Base-by-base conservation (phyloP, 2,113 vertebrate species). In the Rafetus swinhoei region DNA sequence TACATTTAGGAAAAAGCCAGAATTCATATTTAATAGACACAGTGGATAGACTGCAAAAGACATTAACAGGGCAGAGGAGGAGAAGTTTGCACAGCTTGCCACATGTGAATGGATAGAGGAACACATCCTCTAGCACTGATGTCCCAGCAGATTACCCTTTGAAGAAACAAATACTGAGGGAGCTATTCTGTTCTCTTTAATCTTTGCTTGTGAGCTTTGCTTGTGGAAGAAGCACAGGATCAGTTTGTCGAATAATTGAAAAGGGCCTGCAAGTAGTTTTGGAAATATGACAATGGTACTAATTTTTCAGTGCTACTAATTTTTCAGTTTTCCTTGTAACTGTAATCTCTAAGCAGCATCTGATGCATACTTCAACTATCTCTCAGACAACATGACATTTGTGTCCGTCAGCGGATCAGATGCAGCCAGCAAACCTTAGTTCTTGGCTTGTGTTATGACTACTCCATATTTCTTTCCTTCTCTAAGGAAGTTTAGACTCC, bases 291-390 rank as follows among this genome's bases (percentile, higher is more conserved):
- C 27, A 29, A 35, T 35, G 27, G 52, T 29, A 22, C 69, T 45
- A 5, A 9, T 57, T 72, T 96, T 90, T 82, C 13, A 79, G 2
- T 85, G 45, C 45, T 45, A 45, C 45, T 45, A 45, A 9, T 57
- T 72, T 96, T 90, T 82, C 13, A 79, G 2, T 85, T 93, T 86
- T 95, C 76, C 91, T 91, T 90, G 89, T 62, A 90, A 90, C 45
- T 90, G 69, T 83, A 79, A 91, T 86, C 65, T 77, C 94, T 90
- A 52, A 93, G 54, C 94, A 93, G 16, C 18, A 86, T 59, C 81
- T 95, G 88, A 84, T 96, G 69, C 81, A 6, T 32, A 94, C 95
- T 97, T 95, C 94, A 95, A 95, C 57, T 85, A 81, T 25, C 12
- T 84, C 22, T 16, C 32, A 84, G 3, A 21, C 56, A 87, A 74